Evolutionary conservation across 1,140 invertebrate species (phyloP), one percentile per base, ranked within the genome.

Genomic region (Drosophila triauraria): DNA sequence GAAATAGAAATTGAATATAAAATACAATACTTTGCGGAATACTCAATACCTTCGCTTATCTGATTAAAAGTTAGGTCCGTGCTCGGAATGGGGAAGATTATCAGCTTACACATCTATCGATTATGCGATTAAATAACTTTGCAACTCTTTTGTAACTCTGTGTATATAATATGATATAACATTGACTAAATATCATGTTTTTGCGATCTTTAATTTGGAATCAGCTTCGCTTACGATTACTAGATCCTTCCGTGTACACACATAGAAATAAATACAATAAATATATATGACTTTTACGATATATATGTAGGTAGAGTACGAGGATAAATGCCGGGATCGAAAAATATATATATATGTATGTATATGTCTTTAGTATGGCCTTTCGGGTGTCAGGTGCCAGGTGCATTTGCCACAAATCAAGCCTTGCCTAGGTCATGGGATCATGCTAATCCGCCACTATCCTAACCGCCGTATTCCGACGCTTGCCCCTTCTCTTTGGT

Each of bases 321-420:
- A 51, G 27, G 60, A 48, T 68, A 64, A 68, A 68, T 65, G 62
- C 59, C 46, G 60, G 15, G 38, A 44, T 69, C 35, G 38, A 69
- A 67, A 69, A 69, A 67, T 69, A 69, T 51, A 69, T 51, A 17
- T 40, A 23, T 63, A 12, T 56, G 2, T 35, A 23, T 56, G 10
- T 10, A 9, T 30, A 30, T 61, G 44, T 23, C 15, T 43, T 40
- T 13, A 40, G 13, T n/a, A 38, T 10, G 8, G 35, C 35, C 35
- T 25, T 35, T 35, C 23, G 40, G 15, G 40, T 10, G 12, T 5
- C 30, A 30, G 30, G 1, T 40, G 12, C 13, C 38, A 40, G 38
- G 1, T 30, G 30, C 8, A 32, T 5, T 8, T 10, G 35, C 35
- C 35, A 40, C 53, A 56, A 40, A n/a, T 35, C 13, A 35, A 56